Conservation (phyloP, 2,113 vertebrate genomes). For the Macroglossus sobrinus region DNA sequence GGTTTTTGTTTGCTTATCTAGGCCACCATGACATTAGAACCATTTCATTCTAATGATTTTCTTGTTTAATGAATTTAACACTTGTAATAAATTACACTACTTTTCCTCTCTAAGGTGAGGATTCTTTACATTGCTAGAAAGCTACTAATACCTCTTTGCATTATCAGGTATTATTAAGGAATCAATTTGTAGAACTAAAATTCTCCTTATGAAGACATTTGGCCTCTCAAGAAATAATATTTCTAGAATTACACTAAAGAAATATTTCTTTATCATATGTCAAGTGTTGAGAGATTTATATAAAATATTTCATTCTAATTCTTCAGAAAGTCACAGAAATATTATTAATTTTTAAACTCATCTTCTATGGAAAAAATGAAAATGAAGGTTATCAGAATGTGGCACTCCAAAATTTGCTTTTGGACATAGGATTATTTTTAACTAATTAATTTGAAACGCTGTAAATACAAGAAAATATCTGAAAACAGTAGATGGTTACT, state of each 20-base stretch:
- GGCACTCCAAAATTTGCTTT: not conserved
- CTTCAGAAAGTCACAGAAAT: not conserved
- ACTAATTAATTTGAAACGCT: not conserved
- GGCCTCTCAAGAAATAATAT: not conserved
- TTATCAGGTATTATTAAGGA: not conserved
- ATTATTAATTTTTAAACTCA: not conserved
- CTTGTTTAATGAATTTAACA: not conserved
- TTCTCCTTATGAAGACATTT: not conserved
- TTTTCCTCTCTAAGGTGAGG: not conserved
- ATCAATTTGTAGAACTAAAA: not conserved
- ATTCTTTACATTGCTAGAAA: not conserved
- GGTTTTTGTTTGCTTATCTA: not conserved
- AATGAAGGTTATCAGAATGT: not conserved
- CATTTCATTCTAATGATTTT: not conserved
- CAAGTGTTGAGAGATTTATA: not conserved
- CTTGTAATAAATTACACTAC: not conserved
- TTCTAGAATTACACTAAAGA: not conserved
- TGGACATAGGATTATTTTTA: not conserved
- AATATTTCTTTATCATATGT: not conserved
- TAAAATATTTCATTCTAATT: not conserved
- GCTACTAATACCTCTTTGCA: rapidly evolving
- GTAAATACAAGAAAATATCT: not conserved
- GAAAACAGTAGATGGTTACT: not conserved
- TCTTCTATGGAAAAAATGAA: not conserved
- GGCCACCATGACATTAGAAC: not conserved